These are phyloP conservation scores for Peromyscus nudipes DNA, from an alignment of 2,797 vertebrate genomes.

Conservation along the genomic window DNA sequence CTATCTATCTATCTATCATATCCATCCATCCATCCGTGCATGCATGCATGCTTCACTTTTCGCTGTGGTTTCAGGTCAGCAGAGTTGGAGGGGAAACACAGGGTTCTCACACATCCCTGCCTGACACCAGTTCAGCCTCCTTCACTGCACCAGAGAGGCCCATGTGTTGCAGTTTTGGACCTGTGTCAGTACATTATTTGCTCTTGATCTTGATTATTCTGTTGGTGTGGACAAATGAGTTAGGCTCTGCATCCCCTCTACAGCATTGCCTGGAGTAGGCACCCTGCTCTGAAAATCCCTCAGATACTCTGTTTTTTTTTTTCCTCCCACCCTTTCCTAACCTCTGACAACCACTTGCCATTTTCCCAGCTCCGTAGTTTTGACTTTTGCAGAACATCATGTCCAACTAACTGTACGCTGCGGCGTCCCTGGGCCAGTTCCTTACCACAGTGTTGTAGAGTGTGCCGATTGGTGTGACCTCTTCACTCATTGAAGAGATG, in stretches of 20 bases:
- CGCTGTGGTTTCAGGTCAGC: not conserved
- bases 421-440: not conserved
- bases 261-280: rapidly evolving
- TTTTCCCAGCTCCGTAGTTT: rapidly evolving
- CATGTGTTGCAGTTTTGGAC: not conserved
- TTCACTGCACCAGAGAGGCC: rapidly evolving
- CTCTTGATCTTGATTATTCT: rapidly evolving
- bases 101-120: rapidly evolving
- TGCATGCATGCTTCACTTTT: not conserved
- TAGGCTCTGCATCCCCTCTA: rapidly evolving
- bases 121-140: not conserved
- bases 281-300: not conserved
- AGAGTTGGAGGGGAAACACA: not conserved
- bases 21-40: not conserved
- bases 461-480: not conserved
- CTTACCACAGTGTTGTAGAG: too few relatives aligned
- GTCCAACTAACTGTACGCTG: not conserved
- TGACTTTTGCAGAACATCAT: rapidly evolving
- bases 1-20: not conserved
- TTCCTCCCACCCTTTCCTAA: rapidly evolving
- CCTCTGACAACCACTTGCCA: not conserved
- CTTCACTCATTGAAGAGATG: not conserved
- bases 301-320: rapidly evolving
- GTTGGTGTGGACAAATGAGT: not conserved
- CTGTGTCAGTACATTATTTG: rapidly evolving